A percentile compares a stretch with the other conserved stretches of the same genome.
Evolutionary conservation across 2,888 invertebrate species (phyloP).

Genomic region (Boloria euphrosyne): DNA sequence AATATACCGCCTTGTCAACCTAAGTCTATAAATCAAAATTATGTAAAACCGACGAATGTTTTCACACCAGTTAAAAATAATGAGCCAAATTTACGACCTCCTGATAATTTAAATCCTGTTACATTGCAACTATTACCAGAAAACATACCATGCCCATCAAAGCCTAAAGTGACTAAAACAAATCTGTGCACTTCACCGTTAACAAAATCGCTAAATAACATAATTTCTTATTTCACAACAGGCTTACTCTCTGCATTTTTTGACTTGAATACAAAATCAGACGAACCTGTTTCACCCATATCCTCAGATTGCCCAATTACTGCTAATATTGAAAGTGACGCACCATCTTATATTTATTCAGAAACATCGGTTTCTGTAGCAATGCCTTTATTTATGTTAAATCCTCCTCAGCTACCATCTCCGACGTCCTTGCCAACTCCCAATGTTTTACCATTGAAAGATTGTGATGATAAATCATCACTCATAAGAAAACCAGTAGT

Average conservation of each 20-base stretch:
- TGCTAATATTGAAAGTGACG: not conserved
- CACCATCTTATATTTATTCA: not conserved
- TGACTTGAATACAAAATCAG: not conserved
- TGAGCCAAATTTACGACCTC: not conserved
- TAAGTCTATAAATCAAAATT: not conserved
- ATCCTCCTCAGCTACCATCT: conserved; percentile 12
- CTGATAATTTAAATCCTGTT: not conserved
- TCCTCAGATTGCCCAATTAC: not conserved
- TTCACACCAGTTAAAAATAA: not conserved
- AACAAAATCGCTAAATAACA: conserved; percentile 13
- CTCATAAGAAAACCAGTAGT: not conserved
- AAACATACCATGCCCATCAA: not conserved
- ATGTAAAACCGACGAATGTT: not conserved
- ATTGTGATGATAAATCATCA: not conserved
- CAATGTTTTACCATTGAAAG: conserved; percentile 1
- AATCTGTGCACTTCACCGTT: conserved; percentile 1
- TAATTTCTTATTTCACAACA: conserved; percentile 16
- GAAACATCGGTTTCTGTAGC: not conserved
- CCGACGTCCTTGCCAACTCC: conserved; percentile 20
- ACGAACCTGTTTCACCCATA: not conserved
- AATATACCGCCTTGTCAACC: too few species aligned
- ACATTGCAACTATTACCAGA: not conserved
- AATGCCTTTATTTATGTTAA: conserved; percentile 21
- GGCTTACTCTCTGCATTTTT: conserved; percentile 14
- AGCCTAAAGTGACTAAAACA: not conserved